Evolutionary conservation across 2,888 invertebrate genomes (phyloP).

Genomic region (Bibio marci): DNA sequence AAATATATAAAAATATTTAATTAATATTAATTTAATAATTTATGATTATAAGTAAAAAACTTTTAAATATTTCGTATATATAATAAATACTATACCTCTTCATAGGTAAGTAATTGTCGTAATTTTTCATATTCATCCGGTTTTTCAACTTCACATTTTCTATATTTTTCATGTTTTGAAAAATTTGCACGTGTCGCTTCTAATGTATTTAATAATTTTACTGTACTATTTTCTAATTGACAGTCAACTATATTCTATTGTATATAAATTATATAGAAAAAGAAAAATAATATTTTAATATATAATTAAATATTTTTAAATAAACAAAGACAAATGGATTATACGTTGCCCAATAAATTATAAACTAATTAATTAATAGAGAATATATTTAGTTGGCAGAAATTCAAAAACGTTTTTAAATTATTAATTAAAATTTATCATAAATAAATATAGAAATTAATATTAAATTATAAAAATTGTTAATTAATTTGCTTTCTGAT

Average conservation of each 20-base stretch:
- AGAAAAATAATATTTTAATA: no score
- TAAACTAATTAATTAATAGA: no score
- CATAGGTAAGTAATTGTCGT: slow-evolving; percentile 26
- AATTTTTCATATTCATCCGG: slow-evolving; percentile 13
- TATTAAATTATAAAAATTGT: no score
- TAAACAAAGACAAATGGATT: no score
- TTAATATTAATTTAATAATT: background rate
- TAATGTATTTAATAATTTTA: background rate
- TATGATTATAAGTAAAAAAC: background rate
- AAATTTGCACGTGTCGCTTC: background rate
- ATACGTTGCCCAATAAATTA: no score
- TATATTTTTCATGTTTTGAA: background rate
- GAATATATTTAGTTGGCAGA: no score
- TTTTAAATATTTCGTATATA: background rate
- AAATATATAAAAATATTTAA: background rate
- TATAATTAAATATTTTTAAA: no score
- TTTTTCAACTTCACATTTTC: background rate
- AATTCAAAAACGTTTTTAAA: no score
- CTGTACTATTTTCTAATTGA: background rate
- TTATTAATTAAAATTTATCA: no score
- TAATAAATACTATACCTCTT: slow-evolving; percentile 24
- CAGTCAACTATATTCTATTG: background rate
- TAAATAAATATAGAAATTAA: no score
- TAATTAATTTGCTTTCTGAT: no score
- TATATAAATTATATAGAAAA: no score